Base-by-base conservation (phyloP, 2,797 vertebrate species). In the Ara ararauna region DNA sequence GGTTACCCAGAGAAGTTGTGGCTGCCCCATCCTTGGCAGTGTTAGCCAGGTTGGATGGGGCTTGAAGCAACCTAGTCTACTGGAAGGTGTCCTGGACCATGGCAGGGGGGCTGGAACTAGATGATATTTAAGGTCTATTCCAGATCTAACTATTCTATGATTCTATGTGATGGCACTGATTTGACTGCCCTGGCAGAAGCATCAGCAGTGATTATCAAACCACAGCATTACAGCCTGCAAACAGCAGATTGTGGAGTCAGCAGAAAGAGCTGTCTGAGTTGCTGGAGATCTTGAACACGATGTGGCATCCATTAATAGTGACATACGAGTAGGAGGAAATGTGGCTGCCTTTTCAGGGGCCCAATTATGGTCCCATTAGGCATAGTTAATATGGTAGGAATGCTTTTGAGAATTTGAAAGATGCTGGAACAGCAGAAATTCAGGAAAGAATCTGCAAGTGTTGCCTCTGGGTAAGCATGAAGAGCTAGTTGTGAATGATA, bases 401-500 rank as follows among this genome's bases (percentile, higher is more conserved):
- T 54, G 10, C 20, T 84, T 81, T 23, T 75, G 91, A 88, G 82
- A 91, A 84, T 66, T 74, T 68, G 27, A 89, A 65, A 89, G 58
- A 51, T 84, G 89, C 72, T 84, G 73, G 80, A 92, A 73, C 36
- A 64, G 60, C 58, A 75, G 73, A 95, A 91, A 62, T 13, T 84
- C 42, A 73, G 44, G 40, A 88, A 95, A 51, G 8, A 93, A 75
- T 26, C 12, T 42, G 22, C 19, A 94, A 67, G 14, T 32, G 87
- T 90, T 64, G 64, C 67, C 44, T 42, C 64, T 45, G 36, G 67
- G 64, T 76, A 68, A 94, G 67, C 15, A 29, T 15, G 23, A 87
- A 45, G 18, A 24, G n/a, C 47, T n/a, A 79, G 6, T 8, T 84
- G 42, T 44, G 88, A 86, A 79, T 36, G 4, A 4, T 34, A 29